Conservation (phyloP, 2,113 vertebrate genomes). For the Corydoras maculifer region DNA sequence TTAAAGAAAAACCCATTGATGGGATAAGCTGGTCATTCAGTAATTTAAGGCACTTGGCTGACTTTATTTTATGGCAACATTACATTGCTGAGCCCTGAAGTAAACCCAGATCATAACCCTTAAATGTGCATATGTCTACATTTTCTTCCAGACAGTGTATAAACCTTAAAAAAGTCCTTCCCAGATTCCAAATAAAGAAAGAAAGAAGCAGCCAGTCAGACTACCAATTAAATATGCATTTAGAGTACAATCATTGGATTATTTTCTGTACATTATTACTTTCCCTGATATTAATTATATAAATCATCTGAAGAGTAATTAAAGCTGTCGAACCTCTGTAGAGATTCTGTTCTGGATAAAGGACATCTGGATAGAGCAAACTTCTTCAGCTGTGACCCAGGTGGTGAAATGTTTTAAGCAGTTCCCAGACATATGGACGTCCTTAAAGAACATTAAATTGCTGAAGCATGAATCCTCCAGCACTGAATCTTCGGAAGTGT, state of each 20-base stretch:
- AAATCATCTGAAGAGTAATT: neutral
- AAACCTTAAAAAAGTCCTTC: too few species aligned
- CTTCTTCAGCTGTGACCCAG: constrained; percentile 24
- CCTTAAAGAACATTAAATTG: constrained; percentile 55
- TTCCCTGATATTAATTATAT: neutral
- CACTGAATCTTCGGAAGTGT: constrained; percentile 48
- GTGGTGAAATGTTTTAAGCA: constrained; percentile 35
- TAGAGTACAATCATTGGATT: neutral
- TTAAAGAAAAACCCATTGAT: too few species aligned
- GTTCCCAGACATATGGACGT: constrained; percentile 58
- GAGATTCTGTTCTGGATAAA: constrained; percentile 34
- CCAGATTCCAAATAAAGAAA: neutral
- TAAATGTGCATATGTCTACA: too few species aligned
- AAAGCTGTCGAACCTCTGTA: neutral
- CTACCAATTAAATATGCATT: neutral
- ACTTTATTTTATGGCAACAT: too few species aligned
- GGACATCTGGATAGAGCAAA: neutral
- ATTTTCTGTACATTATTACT: constrained; percentile 1
- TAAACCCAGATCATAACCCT: too few species aligned
- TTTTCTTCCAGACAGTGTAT: too few species aligned
- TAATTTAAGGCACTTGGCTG: too few species aligned
- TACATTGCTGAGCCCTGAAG: too few species aligned
- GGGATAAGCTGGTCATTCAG: too few species aligned
- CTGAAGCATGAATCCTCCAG: constrained; percentile 60
- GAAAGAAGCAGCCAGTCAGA: neutral